These are phyloP conservation scores for Oasisia sp. DNA, from an alignment of 2,888 invertebrate genomes.

Conservation along the genomic window DNA sequence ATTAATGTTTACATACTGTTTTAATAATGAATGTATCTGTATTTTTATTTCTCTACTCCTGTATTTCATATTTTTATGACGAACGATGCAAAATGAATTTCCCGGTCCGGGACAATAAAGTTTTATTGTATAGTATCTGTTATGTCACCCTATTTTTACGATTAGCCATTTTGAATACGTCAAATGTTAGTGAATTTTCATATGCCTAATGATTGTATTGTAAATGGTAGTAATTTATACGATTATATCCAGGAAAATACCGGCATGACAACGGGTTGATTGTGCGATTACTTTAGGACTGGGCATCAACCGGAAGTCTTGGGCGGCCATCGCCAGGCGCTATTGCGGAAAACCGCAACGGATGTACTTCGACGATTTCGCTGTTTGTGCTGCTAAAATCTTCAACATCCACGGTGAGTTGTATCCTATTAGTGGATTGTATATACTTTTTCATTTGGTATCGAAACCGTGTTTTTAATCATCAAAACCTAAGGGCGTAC, in stretches of 20 bases:
- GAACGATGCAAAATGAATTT: too few relatives aligned
- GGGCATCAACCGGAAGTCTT: not conserved
- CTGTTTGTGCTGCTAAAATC: conserved; percentile 3
- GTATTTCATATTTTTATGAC: too few relatives aligned
- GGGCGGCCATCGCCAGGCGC: not conserved
- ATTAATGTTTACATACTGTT: too few relatives aligned
- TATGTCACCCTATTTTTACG: not conserved
- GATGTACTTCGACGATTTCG: not conserved
- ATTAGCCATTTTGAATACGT: not conserved
- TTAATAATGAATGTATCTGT: too few relatives aligned
- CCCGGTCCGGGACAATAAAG: too few relatives aligned
- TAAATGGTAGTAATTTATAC: not conserved
- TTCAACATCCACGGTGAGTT: conserved; percentile 10
- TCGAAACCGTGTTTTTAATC: too few relatives aligned
- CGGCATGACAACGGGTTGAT: not conserved
- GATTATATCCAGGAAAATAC: not conserved
- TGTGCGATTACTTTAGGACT: not conserved
- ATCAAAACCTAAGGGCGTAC: too few relatives aligned
- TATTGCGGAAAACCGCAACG: not conserved
- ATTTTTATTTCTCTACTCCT: too few relatives aligned
- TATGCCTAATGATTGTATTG: not conserved
- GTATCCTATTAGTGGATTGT: too few relatives aligned
- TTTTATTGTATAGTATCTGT: too few relatives aligned
- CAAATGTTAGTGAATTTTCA: not conserved
- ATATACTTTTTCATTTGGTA: too few relatives aligned